Evolutionary conservation across 1,140 invertebrate species (phyloP), one percentile per base, ranked within the genome.

Genomic region (Drosophila carrolli): DNA sequence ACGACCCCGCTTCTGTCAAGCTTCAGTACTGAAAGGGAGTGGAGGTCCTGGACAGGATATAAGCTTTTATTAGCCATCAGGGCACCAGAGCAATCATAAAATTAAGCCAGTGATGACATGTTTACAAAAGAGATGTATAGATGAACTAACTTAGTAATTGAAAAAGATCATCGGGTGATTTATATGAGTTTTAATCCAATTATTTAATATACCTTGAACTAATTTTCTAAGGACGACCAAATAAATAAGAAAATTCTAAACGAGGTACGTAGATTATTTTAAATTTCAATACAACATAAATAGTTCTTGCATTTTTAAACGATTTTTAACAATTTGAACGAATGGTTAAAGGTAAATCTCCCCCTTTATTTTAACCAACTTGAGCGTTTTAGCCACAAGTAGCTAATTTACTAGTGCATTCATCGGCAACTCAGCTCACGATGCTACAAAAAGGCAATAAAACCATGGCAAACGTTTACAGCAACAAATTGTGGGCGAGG

Each of bases 341-440:
- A 8, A 32, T 32, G 6, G 29, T 29, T 29, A 7, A 6, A 0
- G 8, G 16, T 10, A 14, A 13, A 50, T 48, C 8, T 48, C 11
- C 13, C 23, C n/a, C 5, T 55, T n/a, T 6, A 13, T 5, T 32
- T 59, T 7, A 4, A 16, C 19, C 19, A 67, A 50, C 44, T 23
- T 46, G 37, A 38, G n/a, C 41, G 10, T 6, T 19, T 8, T 32
- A 53, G 14, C 57, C 53, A 59, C 67, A 63, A 71, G 48, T 11
- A 56, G 84, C 76, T 82, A 78, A 88, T 89, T 88, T 89, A 89
- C 68, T 83, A 75, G 57, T 89, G 83, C 67, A 86, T 86, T 86
- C 86, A 62, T 72, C 71, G 43, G 59, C 56, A 75, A 59, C 48
- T 58, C 61, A 68, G 37, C 48, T 51, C 40, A 66, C 67, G 50